Evolutionary conservation across 92 coral and sea anemone species (phyloP).

Genomic region (Porites cylindrica): DNA sequence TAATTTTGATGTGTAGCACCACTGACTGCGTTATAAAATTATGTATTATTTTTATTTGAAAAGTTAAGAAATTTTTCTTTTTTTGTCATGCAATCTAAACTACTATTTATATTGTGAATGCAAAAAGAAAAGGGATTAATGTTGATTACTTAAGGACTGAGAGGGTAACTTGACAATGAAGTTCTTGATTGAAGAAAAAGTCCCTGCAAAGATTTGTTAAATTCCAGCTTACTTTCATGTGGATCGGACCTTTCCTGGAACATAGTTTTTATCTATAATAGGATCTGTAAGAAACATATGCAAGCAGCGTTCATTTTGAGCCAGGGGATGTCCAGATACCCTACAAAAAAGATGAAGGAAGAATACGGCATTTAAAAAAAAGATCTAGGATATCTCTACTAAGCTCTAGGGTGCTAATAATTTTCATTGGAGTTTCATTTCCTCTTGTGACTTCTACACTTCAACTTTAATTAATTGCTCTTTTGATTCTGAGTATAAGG

Average conservation of each 20-base stretch:
- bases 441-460: not conserved
- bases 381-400: not conserved
- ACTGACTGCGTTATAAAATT: no score
- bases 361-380: not conserved
- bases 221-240: slow-evolving; percentile 48
- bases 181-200: slow-evolving; percentile 14
- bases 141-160: not conserved
- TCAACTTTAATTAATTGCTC: no score
- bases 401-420: not conserved
- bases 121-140: not conserved
- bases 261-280: slow-evolving; percentile 94
- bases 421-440: not conserved
- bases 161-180: not conserved
- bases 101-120: not conserved
- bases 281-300: slow-evolving; percentile 98
- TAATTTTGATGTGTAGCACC: no score
- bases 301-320: slow-evolving; percentile 96
- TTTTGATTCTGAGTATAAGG: no score
- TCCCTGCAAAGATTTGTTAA: not conserved
- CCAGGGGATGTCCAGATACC: slow-evolving; percentile 98
- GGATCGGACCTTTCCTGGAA: slow-evolving; percentile 96
- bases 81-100: not conserved
- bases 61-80: no score
- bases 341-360: slow-evolving; percentile 47
- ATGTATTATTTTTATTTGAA: no score